Base-by-base conservation (phyloP, 2,797 vertebrate species). In the Clamator glandarius region DNA sequence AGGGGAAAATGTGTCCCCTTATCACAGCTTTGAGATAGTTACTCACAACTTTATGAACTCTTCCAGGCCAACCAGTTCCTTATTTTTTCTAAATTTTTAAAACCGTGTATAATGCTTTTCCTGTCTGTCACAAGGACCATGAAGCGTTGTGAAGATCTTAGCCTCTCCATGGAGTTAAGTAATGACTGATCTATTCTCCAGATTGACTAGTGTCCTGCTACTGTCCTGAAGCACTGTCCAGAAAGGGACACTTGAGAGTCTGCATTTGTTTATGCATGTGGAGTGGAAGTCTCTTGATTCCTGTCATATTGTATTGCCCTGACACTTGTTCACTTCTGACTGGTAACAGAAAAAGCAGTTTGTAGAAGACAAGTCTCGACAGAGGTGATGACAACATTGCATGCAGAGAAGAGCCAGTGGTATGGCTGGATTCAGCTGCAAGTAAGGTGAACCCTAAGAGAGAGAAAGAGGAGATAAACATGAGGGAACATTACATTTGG, bases 91-190 rank as follows among this genome's bases (percentile, higher is more conserved):
- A 11, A 23, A 20, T 14, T 51, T 25, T 76, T 39, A 0, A 2
- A 15, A 31, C 21, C 0, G 17, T 31, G 57, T 36, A 23, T 24
- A 50, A 50, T 2, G 4, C 74, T 24, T 41, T 72, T 42, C 12
- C n/a, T 48, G 39, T 16, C 6, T 69, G 20, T 44, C 35, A n/a
- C 39, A 33, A 46, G 74, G 70, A 41, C 48, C 31, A 3, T 3
- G 35, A 59, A 42, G 41, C 16, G 70, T 31, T 67, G 59, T 61
- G 73, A 61, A n/a, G 64, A 15, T 35, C 64, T 17, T 4, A 14
- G 55, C 0, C 2, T 41, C 25, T 26, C 64, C 26, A 4, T 20
- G 42, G 36, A 2, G 0, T 39, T 41, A 20, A 55, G 55, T 11
- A 59, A 29, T 25, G 78, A 39, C 70, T 72, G 54, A 24, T 23